These are phyloP conservation scores for Catamblyrhynchus diadema DNA, from an alignment of 2,797 vertebrate genomes.

Conservation along the genomic window DNA sequence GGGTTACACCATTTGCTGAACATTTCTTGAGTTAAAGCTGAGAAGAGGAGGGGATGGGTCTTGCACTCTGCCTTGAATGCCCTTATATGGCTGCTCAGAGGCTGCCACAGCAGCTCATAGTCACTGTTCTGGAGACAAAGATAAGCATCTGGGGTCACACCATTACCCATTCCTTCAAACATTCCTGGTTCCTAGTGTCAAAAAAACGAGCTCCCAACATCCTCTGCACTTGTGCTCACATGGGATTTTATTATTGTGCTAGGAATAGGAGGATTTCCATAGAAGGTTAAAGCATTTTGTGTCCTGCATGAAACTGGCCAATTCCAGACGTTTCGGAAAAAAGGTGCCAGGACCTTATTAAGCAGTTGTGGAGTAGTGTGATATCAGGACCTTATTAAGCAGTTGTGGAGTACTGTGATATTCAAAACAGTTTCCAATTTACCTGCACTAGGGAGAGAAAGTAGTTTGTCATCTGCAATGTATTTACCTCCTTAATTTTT, in stretches of 20 bases:
- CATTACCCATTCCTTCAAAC: not conserved
- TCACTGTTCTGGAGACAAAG: not conserved
- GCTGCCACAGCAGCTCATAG: not conserved
- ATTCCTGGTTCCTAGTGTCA: not conserved
- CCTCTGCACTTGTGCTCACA: not conserved
- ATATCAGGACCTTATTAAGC: not conserved
- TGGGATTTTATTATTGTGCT: constrained; percentile 3
- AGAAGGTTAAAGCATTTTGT: constrained; percentile 8
- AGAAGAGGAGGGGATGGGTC: not conserved
- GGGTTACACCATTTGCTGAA: not conserved
- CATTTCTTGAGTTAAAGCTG: not conserved
- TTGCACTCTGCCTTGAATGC: not conserved
- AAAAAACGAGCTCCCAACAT: not conserved
- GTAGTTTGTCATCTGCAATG: accelerated
- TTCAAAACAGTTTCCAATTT: not conserved
- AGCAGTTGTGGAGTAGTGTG: not conserved
- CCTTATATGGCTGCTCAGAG: not conserved
- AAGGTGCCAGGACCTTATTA: not conserved
- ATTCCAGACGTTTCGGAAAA: not conserved
- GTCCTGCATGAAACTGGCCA: not conserved
- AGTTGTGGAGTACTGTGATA: not conserved
- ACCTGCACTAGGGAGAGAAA: not conserved
- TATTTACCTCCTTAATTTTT: not conserved
- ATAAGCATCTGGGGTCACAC: not conserved
- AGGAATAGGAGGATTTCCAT: constrained; percentile 6